phyloP scores from a whole-genome alignment of 1,140 invertebrate species.

The Micrasema minimum region DNA sequence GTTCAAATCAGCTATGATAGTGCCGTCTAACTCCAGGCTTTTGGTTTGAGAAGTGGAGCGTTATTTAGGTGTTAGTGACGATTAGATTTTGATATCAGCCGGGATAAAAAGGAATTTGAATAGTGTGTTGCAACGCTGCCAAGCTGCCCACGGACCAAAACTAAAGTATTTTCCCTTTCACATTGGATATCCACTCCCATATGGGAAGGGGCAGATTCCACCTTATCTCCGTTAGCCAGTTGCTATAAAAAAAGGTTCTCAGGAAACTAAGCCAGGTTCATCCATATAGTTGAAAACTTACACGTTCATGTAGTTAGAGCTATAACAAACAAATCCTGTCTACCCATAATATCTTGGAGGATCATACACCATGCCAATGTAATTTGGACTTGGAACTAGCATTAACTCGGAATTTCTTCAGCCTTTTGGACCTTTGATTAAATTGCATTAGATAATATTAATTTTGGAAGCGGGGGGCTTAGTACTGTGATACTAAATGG shows the following conservation, averaged over 20 bases:
- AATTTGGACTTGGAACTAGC: constrained; percentile 92
- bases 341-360: constrained; percentile 97
- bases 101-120: constrained; percentile 98
- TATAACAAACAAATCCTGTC: constrained; percentile 98
- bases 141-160: constrained; percentile 98
- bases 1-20: constrained; percentile 93
- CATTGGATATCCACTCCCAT: constrained; percentile 96
- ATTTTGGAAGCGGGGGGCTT: constrained; percentile 91
- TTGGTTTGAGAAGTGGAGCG: too few relatives aligned
- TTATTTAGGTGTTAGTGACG: too few relatives aligned
- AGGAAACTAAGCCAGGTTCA: constrained; percentile 88
- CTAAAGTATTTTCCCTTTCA: constrained; percentile 96
- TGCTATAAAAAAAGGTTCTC: constrained; percentile 90
- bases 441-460: constrained; percentile 97
- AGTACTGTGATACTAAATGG: constrained; percentile 94
- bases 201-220: constrained; percentile 91
- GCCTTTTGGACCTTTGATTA: constrained; percentile 92
- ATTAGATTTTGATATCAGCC: constrained; percentile 84
- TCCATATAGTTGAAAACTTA: constrained; percentile 99
- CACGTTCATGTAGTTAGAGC: constrained; percentile 92
- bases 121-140: constrained; percentile 93
- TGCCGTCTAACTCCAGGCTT: constrained; percentile 87
- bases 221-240: constrained; percentile 91
- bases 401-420: constrained; percentile 96
- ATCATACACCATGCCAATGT: constrained; percentile 92